These are phyloP conservation scores for Coremacera marginata DNA, from an alignment of 2,888 invertebrate genomes.

Conservation along the genomic window DNA sequence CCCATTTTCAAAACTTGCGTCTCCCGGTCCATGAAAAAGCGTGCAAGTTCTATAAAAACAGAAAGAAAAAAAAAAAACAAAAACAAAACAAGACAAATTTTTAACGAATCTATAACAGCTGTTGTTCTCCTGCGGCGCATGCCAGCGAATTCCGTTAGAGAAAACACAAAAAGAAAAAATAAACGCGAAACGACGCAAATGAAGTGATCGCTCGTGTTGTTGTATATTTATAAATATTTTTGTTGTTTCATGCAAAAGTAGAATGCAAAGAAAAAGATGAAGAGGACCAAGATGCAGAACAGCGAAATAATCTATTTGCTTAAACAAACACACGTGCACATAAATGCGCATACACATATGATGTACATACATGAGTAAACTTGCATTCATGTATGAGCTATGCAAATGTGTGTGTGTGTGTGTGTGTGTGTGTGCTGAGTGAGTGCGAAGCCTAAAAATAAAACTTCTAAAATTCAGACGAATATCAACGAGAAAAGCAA, in stretches of 20 bases:
- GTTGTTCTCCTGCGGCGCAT: conserved; percentile 38
- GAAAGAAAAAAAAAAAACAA: neutral
- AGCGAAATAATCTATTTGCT: neutral
- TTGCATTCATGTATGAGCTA: conserved; percentile 32
- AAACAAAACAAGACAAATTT: conserved; percentile 6
- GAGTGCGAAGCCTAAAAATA: conserved; percentile 21
- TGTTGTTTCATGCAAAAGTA: conserved; percentile 4
- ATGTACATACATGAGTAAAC: conserved; percentile 11
- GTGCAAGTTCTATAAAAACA: conserved; percentile 1
- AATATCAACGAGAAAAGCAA: neutral
- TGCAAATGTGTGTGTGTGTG: too few relatives aligned
- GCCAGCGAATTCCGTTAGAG: conserved; percentile 5
- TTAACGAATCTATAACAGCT: conserved; percentile 43
- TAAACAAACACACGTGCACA: neutral
- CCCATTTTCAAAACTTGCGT: conserved; percentile 26
- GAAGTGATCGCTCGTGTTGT: neutral
- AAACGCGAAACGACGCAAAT: conserved; percentile 1
- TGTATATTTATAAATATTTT: conserved; percentile 22
- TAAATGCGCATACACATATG: neutral
- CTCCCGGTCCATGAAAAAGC: neutral
- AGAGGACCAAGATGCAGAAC: neutral
- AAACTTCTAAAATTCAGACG: conserved; percentile 5
- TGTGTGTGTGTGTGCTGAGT: neutral
- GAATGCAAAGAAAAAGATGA: neutral
- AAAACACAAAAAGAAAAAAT: too few relatives aligned